Conservation (phyloP, 2,113 vertebrate species). For the Channa argus region DNA sequence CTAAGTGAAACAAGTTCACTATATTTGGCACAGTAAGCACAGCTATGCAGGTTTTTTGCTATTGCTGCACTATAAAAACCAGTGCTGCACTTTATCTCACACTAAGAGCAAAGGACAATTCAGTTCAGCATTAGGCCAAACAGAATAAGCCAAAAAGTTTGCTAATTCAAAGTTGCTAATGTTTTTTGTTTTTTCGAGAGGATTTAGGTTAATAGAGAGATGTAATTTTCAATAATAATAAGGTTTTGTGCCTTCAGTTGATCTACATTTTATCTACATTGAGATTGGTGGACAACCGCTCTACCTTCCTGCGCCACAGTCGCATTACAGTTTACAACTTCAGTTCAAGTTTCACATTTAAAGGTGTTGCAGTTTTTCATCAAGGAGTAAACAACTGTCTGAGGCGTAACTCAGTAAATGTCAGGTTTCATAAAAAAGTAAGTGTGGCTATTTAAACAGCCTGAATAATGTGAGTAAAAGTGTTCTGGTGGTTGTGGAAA, state of each 20-base stretch:
- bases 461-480: slow-evolving; percentile 23
- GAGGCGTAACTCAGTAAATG: too few relatives aligned
- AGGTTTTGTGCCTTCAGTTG: too few relatives aligned
- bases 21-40: slow-evolving; percentile 50
- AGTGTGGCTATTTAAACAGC: slow-evolving; percentile 7
- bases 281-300: too few relatives aligned
- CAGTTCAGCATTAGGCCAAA: slow-evolving; percentile 33
- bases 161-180: too few relatives aligned
- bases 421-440: neutral
- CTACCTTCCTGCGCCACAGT: too few relatives aligned
- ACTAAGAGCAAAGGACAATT: slow-evolving; percentile 42
- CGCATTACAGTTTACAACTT: neutral
- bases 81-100: slow-evolving; percentile 9
- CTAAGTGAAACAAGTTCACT: slow-evolving; percentile 27
- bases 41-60: slow-evolving; percentile 14
- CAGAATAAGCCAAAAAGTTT: too few relatives aligned
- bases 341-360: neutral
- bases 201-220: neutral
- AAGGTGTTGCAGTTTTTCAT: neutral
- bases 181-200: neutral
- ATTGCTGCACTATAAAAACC: slow-evolving; percentile 22
- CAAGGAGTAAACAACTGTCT: neutral
- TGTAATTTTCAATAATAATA: too few relatives aligned
- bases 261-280: too few relatives aligned
- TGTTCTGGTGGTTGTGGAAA: slow-evolving; percentile 1